These are phyloP conservation scores for Rhadina sibilatrix DNA, from an alignment of 2,113 vertebrate genomes.

Conservation along the genomic window DNA sequence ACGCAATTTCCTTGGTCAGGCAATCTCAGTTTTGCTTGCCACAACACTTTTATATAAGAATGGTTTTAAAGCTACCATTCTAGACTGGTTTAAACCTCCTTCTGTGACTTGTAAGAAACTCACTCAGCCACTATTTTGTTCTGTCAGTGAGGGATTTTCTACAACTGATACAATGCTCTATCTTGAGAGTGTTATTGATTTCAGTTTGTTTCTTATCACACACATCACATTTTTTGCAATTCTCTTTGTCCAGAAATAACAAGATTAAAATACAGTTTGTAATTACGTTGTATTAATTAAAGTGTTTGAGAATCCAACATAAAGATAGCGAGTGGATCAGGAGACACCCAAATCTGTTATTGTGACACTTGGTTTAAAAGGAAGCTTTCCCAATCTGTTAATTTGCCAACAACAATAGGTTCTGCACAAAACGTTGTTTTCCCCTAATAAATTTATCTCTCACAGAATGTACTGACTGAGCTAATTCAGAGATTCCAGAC, in stretches of 20 bases:
- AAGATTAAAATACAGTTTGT: constrained; percentile 24
- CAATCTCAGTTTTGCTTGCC: constrained; percentile 13
- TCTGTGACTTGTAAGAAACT: not conserved
- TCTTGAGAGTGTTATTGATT: not conserved
- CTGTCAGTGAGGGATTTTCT: not conserved
- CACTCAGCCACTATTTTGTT: not conserved
- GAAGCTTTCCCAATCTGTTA: not conserved
- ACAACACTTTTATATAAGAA: not conserved
- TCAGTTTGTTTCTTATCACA: constrained; percentile 3
- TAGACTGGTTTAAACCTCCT: not conserved
- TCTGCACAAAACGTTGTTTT: constrained; percentile 4
- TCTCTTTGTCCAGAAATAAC: constrained; percentile 25
- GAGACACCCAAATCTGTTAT: constrained; percentile 18
- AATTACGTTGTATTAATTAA: constrained; percentile 32
- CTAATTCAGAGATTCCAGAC: not conserved
- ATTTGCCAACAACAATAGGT: constrained; percentile 23
- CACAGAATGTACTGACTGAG: not conserved
- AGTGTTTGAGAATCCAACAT: not conserved
- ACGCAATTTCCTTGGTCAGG: constrained; percentile 3
- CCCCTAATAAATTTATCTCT: not conserved
- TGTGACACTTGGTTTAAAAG: not conserved
- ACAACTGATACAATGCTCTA: not conserved
- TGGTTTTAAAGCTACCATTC: not conserved
- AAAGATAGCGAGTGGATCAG: not conserved
- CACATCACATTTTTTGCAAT: not conserved